phyloP scores from a whole-genome alignment of 2,797 vertebrate genomes.

The Chaetophractus vellerosus region DNA sequence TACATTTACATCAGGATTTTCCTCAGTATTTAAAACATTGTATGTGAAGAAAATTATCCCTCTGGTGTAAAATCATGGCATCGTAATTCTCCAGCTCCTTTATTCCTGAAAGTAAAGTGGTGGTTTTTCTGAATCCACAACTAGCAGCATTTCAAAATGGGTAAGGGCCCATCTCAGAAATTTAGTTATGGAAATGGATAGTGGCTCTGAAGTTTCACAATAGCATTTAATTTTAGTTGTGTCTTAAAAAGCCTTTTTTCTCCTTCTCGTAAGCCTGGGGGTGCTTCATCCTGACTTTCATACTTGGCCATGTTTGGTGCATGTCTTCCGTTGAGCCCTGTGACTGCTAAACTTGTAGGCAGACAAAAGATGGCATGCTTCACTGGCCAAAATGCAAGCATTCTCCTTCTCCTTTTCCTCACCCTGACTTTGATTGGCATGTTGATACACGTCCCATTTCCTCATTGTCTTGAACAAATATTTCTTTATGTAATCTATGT shows the following conservation, averaged over 20 bases:
- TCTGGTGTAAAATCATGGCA: not conserved
- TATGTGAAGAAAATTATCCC: constrained; percentile 42
- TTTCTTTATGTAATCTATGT: no score
- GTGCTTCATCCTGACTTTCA: constrained; percentile 54
- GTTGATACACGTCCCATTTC: not conserved
- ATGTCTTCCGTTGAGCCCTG: constrained; percentile 78
- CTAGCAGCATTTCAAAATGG: constrained; percentile 46
- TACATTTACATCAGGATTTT: constrained; percentile 8
- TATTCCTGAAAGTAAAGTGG: not conserved
- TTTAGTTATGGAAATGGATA: constrained; percentile 85
- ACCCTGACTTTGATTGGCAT: not conserved
- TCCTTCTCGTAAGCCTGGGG: constrained; percentile 63
- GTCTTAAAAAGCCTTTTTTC: not conserved
- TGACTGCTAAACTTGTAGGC: not conserved
- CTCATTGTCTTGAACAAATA: constrained; percentile 42
- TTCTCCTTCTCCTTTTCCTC: not conserved
- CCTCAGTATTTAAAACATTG: not conserved
- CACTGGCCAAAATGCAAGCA: not conserved
- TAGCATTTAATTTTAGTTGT: constrained; percentile 50
- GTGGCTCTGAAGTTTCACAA: constrained; percentile 85
- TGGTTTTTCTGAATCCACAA: constrained; percentile 14
- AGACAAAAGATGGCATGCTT: constrained; percentile 55
- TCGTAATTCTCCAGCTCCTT: fast-evolving
- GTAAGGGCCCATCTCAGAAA: constrained; percentile 10
- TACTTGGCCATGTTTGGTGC: constrained; percentile 73